These are phyloP conservation scores for Callithrix jacchus DNA, from an alignment of 2,113 vertebrate genomes.

Conservation along the genomic window DNA sequence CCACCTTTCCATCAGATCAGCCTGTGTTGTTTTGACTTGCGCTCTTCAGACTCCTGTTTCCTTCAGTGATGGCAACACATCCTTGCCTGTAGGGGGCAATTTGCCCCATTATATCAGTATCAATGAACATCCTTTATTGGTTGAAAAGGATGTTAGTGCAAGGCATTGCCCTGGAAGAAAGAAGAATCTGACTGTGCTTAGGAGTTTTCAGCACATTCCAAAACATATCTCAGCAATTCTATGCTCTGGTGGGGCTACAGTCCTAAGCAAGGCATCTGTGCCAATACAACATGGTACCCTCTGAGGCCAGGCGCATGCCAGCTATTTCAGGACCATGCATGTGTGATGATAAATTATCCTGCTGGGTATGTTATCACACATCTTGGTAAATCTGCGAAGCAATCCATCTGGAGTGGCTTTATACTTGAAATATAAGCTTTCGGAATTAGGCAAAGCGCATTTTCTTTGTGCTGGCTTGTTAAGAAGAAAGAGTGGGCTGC, in stretches of 20 bases:
- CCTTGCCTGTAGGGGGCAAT: background rate
- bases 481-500: constrained; percentile 18
- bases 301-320: constrained; percentile 39
- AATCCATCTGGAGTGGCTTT: constrained; percentile 34
- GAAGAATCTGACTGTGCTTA: background rate
- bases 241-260: background rate
- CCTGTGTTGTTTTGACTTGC: background rate
- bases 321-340: constrained; percentile 71
- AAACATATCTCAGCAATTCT: background rate
- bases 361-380: constrained; percentile 75
- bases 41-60: background rate
- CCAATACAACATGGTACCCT: constrained; percentile 49
- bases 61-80: background rate
- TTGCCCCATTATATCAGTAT: background rate
- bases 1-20: background rate
- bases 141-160: background rate
- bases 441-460: constrained; percentile 16
- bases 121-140: background rate
- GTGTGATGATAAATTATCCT: constrained; percentile 75
- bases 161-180: background rate
- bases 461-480: background rate
- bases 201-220: background rate
- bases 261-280: constrained; percentile 64
- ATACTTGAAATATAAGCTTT: constrained; percentile 65
- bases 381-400: constrained; percentile 54